These are phyloP conservation scores for Rhinoderma darwinii DNA, from an alignment of 2,113 vertebrate genomes.

Conservation along the genomic window DNA sequence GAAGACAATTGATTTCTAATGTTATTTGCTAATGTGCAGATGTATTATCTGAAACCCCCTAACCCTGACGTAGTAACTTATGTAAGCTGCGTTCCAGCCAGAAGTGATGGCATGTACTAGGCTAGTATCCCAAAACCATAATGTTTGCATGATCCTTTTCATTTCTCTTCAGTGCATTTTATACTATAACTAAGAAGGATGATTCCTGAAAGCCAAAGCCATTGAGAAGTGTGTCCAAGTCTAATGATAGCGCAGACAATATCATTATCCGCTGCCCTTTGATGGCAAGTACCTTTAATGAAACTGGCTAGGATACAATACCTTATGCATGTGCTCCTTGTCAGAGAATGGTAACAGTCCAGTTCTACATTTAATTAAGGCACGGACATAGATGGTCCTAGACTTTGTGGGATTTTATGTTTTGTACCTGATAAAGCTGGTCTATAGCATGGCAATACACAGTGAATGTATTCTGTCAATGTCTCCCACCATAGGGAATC, in stretches of 20 bases:
- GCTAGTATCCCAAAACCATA: neutral
- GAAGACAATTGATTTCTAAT: neutral
- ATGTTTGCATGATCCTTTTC: neutral
- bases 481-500: neutral
- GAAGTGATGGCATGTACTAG: neutral
- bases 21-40: neutral
- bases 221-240: neutral
- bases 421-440: neutral
- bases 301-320: conserved; percentile 2
- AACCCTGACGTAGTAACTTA: neutral
- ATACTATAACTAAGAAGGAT: conserved; percentile 10
- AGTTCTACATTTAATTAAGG: conserved; percentile 27
- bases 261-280: neutral
- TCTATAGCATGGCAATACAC: neutral
- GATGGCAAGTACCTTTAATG: neutral
- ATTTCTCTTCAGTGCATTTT: neutral
- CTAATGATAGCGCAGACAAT: neutral
- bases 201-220: neutral
- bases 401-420: neutral
- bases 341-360: conserved; percentile 14
- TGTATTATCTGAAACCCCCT: neutral
- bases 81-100: neutral
- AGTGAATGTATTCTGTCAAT: neutral
- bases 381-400: conserved; percentile 31
- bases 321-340: neutral